Evolutionary conservation across 2,113 vertebrate species (phyloP).

Genomic region (Melanocharis versteri): DNA sequence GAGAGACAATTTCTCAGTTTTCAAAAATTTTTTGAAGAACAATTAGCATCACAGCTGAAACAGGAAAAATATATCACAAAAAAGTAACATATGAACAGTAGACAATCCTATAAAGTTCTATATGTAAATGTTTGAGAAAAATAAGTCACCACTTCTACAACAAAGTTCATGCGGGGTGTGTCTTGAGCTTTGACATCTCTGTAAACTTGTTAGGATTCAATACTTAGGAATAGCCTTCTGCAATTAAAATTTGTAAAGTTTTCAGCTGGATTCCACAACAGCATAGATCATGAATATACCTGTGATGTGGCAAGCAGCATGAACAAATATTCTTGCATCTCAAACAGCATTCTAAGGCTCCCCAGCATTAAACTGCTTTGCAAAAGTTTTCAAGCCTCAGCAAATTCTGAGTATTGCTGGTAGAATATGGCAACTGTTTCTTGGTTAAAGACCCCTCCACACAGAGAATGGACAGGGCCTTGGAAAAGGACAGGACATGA

Average conservation of each 20-base stretch:
- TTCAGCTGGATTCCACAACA: neutral
- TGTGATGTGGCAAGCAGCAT: neutral
- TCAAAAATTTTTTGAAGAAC: neutral
- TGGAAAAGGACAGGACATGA: neutral
- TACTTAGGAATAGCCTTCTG: neutral
- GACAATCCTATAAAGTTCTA: neutral
- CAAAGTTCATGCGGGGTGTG: fast-evolving
- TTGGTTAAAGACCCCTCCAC: neutral
- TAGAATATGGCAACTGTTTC: neutral
- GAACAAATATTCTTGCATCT: neutral
- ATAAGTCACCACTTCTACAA: neutral
- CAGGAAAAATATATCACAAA: neutral
- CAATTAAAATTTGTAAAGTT: neutral
- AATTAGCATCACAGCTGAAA: neutral
- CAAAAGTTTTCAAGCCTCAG: neutral
- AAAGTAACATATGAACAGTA: neutral
- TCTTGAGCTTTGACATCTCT: neutral
- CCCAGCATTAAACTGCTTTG: neutral
- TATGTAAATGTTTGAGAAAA: neutral
- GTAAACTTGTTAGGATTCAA: neutral
- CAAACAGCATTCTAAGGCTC: neutral
- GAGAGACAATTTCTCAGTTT: neutral
- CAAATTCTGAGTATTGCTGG: neutral
- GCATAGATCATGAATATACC: neutral
- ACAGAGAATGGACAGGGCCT: neutral